A percentile compares a stretch with the other conserved stretches of the same genome.
Conservation (phyloP, 2,113 vertebrate species). For the Macrotis lagotis region DNA sequence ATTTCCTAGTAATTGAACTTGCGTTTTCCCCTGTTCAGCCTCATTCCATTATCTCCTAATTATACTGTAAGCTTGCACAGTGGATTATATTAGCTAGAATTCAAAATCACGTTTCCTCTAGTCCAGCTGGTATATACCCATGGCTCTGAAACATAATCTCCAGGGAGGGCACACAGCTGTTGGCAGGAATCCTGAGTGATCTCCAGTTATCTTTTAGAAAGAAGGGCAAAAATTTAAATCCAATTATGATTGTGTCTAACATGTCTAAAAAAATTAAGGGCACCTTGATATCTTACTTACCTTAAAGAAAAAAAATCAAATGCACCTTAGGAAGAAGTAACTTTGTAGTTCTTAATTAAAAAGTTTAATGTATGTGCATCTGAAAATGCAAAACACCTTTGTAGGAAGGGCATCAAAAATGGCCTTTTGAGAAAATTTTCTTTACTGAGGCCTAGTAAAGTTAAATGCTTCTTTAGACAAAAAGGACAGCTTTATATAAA, state of each 20-base stretch:
- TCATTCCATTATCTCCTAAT: slow-evolving; percentile 47
- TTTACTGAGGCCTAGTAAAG: not conserved
- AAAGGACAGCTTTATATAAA: not conserved
- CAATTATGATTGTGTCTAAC: slow-evolving; percentile 2
- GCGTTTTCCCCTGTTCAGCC: slow-evolving; percentile 52
- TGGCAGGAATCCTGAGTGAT: not conserved
- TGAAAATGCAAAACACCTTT: slow-evolving; percentile 39
- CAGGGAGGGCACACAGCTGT: not conserved
- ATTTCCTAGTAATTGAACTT: slow-evolving; percentile 55
- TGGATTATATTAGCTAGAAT: slow-evolving; percentile 26
- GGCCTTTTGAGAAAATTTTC: slow-evolving; percentile 25
- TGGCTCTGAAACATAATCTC: not conserved
- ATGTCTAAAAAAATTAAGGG: slow-evolving; percentile 42
- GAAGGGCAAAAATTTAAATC: not conserved
- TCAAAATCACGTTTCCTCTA: slow-evolving; percentile 8
- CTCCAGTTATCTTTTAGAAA: not conserved
- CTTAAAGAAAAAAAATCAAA: slow-evolving; percentile 45
- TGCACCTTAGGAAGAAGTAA: slow-evolving; percentile 16
- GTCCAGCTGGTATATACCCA: not conserved
- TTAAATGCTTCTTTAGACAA: slow-evolving; percentile 26
- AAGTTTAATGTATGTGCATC: slow-evolving; percentile 13
- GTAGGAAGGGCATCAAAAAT: not conserved
- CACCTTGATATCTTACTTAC: slow-evolving; percentile 13
- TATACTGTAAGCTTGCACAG: not conserved
- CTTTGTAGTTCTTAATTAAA: slow-evolving; percentile 22